phyloP scores from a whole-genome alignment of 2,113 vertebrate genomes.

The Glareola pratincola region DNA sequence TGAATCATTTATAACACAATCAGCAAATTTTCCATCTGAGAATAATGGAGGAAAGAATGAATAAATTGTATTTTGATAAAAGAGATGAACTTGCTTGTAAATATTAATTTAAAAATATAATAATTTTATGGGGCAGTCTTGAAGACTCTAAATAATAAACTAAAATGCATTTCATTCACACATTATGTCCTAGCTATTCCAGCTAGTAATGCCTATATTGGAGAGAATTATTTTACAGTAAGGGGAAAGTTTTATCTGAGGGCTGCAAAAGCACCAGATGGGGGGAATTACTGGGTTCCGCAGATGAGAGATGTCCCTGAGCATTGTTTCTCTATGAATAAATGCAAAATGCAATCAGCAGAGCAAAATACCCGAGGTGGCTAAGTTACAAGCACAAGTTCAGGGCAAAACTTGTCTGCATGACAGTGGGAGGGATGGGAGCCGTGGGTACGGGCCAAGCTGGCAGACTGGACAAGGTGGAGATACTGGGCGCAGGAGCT shows the following conservation, averaged over 20 bases:
- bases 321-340: not conserved
- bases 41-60: not conserved
- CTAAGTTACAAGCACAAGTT: not conserved
- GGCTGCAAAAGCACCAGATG: not conserved
- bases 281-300: not conserved
- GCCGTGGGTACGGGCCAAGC: not conserved
- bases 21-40: not conserved
- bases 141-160: not conserved
- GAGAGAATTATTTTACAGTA: not conserved
- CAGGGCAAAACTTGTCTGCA: not conserved
- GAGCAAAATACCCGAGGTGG: not conserved
- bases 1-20: not conserved
- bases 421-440: accelerated
- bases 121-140: not conserved
- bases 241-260: not conserved
- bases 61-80: not conserved
- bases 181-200: not conserved
- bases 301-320: not conserved
- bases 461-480: not conserved
- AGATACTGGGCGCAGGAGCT: not conserved
- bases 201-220: not conserved
- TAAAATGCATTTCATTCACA: not conserved
- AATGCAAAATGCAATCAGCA: not conserved
- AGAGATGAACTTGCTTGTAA: not conserved
- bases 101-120: not conserved